Evolutionary conservation across 2,888 invertebrate species (phyloP).

Genomic region (Masnerella sp.): DNA sequence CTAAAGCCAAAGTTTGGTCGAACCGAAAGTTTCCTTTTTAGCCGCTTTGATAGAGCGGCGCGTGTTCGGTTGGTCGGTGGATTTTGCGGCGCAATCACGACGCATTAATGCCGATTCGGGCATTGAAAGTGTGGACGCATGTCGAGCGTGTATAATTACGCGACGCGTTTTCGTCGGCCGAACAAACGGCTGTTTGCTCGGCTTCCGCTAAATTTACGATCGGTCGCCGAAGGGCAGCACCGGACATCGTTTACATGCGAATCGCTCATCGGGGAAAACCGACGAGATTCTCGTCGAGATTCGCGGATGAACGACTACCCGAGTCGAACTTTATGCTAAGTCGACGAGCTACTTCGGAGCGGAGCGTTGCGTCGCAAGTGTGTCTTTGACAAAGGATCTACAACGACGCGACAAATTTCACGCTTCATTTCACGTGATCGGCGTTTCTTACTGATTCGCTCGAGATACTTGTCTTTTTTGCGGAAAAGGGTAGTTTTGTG

Average conservation of each 20-base stretch:
- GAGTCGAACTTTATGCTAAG: constrained; percentile 64
- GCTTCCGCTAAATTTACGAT: constrained; percentile 69
- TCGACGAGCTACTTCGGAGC: constrained; percentile 61
- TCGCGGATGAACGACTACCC: constrained; percentile 59
- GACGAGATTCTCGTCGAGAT: constrained; percentile 69
- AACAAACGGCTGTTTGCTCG: constrained; percentile 30
- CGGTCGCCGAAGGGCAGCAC: constrained; percentile 73
- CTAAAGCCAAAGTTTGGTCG: too few relatives aligned
- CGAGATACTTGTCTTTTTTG: not conserved
- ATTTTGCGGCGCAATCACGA: not conserved
- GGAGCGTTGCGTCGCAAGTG: constrained; percentile 10
- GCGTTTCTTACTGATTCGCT: not conserved
- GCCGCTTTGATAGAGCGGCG: too few relatives aligned
- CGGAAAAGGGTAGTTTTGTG: not conserved
- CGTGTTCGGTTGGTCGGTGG: too few relatives aligned
- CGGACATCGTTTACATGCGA: constrained; percentile 74
- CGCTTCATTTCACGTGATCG: constrained; percentile 37
- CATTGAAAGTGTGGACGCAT: constrained; percentile 11
- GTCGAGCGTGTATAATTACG: constrained; percentile 28
- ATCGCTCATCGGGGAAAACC: constrained; percentile 72
- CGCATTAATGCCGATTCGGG: constrained; percentile 12
- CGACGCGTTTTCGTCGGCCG: constrained; percentile 20
- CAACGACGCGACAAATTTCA: constrained; percentile 39
- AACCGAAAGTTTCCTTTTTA: too few relatives aligned
- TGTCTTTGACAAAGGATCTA: constrained; percentile 25